Evolutionary conservation across 2,888 invertebrate genomes (phyloP).

Genomic region (Nymphalis c-album): DNA sequence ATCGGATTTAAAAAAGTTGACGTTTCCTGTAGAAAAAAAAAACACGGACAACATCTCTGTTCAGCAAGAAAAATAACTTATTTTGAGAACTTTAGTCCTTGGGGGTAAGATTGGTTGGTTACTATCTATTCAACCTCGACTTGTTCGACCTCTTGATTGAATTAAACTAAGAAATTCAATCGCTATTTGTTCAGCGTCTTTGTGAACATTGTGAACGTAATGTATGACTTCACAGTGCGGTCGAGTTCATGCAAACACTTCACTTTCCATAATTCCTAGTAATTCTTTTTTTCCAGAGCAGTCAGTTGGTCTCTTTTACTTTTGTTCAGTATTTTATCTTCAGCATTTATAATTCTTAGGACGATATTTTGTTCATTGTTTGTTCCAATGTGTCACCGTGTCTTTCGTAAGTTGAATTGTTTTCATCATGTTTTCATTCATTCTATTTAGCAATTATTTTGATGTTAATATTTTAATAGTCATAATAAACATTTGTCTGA

Average conservation of each 20-base stretch:
- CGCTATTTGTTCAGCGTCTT: conserved; percentile 30
- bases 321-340: background rate
- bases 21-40: background rate
- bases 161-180: conserved; percentile 31
- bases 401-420: background rate
- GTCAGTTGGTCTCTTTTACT: background rate
- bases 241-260: conserved; percentile 10
- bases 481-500: too few species aligned
- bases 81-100: conserved; percentile 15
- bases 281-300: background rate
- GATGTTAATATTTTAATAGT: too few species aligned
- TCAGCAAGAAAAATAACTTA: conserved; percentile 7
- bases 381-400: background rate
- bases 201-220: conserved; percentile 1
- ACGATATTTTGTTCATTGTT: background rate
- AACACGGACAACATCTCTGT: background rate
- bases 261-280: background rate
- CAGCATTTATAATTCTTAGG: background rate
- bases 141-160: conserved; percentile 30
- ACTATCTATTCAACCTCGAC: conserved; percentile 20
- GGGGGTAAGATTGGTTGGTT: conserved; percentile 11
- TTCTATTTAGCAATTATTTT: too few species aligned
- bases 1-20: too few species aligned
- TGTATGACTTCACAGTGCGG: background rate
- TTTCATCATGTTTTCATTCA: too few species aligned